Base-by-base conservation (phyloP, 2,888 invertebrate species). In the Rotaria macrura region DNA sequence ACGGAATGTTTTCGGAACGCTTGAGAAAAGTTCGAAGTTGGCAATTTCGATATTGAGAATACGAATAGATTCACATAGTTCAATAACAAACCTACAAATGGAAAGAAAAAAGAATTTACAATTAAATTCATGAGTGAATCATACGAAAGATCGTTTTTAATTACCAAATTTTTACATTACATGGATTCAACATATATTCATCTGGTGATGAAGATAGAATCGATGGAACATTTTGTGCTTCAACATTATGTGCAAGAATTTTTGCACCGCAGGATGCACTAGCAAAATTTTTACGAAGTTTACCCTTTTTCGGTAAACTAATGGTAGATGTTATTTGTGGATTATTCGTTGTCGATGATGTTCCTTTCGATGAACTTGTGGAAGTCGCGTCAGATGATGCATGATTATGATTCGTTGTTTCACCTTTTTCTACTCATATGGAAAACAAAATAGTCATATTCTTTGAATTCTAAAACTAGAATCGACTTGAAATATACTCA, bases 181-280 rank as follows among this genome's bases (percentile, higher is more conserved):
- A 99, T 0, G 96, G 95, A 90, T 97, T 98, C 87, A 98, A 93
- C 94, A 98, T 95, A 91, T 99, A 99, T 90, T 99, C 98, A 91
- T 99, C 99, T 88, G 94, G 93, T 86, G 95, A 95, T 7, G 95
- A 94, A 84, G 95, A 95, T 84, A 99, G 92, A 84, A 99, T 94
- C 84, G 95, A 94, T 93, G 89, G 90, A 6, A 90, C 89, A 88
- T 96, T 95, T 87, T 94, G 94, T 0, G 97, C 94, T 92, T 97
- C 98, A 0, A 95, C 94, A 92, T 99, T 99, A 7, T 95, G 94
- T 40, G 95, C 94, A 5, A 97, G 94, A 52, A 99, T 93, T 92
- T 99, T 99, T 0, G 99, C 97, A 0, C 98, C 98, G 92, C 99
- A 99, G 89, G 96, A 96, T 9, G 94, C 94, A 0, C 96, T 95